phyloP scores from a whole-genome alignment of 2,113 vertebrate species.

The Scopus umbretta region DNA sequence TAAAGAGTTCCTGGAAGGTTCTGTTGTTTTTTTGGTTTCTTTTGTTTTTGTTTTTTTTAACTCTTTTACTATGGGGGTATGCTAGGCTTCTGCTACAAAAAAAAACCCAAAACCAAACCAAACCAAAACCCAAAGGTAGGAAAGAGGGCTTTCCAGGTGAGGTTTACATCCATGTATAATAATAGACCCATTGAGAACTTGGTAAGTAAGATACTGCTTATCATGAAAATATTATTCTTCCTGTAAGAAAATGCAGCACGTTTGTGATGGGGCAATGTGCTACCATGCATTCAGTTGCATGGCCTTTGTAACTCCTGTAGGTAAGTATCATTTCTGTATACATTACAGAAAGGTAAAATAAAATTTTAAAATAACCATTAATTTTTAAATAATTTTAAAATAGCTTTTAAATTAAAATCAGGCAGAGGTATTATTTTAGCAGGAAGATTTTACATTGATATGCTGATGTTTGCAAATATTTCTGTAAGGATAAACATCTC shows the following conservation, averaged over 20 bases:
- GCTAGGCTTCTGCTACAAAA: not conserved
- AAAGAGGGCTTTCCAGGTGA: not conserved
- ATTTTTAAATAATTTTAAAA: too few relatives aligned
- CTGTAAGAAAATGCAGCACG: not conserved
- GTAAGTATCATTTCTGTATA: not conserved
- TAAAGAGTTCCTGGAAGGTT: not conserved
- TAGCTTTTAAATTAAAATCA: not conserved
- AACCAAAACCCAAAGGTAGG: not conserved
- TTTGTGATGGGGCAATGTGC: not conserved
- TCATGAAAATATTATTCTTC: not conserved
- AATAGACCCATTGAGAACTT: not conserved
- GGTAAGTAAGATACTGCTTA: too few relatives aligned
- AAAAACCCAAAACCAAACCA: too few relatives aligned
- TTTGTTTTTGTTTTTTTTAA: not conserved
- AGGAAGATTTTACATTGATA: not conserved
- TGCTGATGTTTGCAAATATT: not conserved
- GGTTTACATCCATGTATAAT: not conserved
- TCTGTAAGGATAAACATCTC: not conserved
- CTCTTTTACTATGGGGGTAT: not conserved
- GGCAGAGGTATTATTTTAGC: not conserved
- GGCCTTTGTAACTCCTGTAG: not conserved
- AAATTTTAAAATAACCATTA: too few relatives aligned
- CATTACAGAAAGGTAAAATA: not conserved
- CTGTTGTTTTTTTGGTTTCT: not conserved
- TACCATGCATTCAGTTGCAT: fast-evolving